Conservation (phyloP, 2,113 vertebrate species). For the Oreochromis spilurus region DNA sequence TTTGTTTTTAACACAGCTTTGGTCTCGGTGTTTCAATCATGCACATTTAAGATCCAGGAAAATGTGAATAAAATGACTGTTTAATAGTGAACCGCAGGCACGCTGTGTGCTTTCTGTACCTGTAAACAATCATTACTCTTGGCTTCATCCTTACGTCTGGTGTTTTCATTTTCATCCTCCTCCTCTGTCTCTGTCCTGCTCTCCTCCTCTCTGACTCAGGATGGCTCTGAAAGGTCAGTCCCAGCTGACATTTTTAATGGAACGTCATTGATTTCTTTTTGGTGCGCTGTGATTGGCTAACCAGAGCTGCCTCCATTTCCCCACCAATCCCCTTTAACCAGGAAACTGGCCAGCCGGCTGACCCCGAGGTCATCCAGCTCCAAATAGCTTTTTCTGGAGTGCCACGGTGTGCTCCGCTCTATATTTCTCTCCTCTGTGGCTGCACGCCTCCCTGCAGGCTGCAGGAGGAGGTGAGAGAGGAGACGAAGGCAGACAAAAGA, state of each 20-base stretch:
- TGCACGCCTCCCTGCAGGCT: conserved; percentile 30
- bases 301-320: conserved; percentile 43
- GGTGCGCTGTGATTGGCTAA: conserved; percentile 53
- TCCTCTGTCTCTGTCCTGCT: background rate
- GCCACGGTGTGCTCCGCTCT: conserved; percentile 29
- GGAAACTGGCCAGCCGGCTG: conserved; percentile 50
- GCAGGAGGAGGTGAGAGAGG: background rate
- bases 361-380: conserved; percentile 63
- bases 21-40: fast-evolving
- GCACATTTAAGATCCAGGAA: background rate
- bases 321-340: conserved; percentile 60
- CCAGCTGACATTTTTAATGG: conserved; percentile 71
- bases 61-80: background rate
- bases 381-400: conserved; percentile 70
- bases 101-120: background rate
- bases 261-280: conserved; percentile 68
- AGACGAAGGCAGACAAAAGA: conserved; percentile 53
- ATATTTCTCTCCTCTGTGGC: conserved; percentile 13
- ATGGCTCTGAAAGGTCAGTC: conserved; percentile 69
- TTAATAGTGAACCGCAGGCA: background rate
- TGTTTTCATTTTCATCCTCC: background rate
- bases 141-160: background rate
- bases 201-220: conserved; percentile 44
- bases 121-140: background rate
- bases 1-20: background rate